Base-by-base conservation (phyloP, 2,797 vertebrate species). In the Orientallactaga sibirica region DNA sequence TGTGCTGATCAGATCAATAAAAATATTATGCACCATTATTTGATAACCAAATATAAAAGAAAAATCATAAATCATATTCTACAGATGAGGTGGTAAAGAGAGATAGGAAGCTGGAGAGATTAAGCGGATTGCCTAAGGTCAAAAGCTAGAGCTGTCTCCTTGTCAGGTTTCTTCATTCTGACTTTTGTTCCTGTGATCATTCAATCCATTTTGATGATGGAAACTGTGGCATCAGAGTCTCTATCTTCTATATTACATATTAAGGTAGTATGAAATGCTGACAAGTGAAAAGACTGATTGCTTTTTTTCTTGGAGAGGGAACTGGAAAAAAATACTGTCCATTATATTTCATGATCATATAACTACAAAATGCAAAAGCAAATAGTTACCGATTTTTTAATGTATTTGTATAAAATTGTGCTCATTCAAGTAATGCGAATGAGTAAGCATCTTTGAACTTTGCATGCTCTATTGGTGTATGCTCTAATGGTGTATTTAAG, bases 191-290 rank as follows among this genome's bases (percentile, higher is more conserved):
- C 74, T 91, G 19, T 16, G 93, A 95, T 94, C 85, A 78, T 68
- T 95, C 93, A 94, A 73, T 95, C 64, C 84, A 92, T 87, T 95
- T 90, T 94, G 96, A 93, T 77, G 85, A 5, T 91, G 80, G 73
- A 90, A 95, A 84, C 90, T 85, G 22, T 93, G 41, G 76, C 33
- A 4, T 84, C 70, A 73, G 61, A 81, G 64, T 93, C 68, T 92
- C 93, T 96, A 88, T 96, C 70, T 93, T 37, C 61, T 93, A 6
- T 2, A 52, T n/a, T 81, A 70, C 41, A 73, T 92, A 85, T 95
- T 86, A 55, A 90, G 86, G 74, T 70, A 62, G 68, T 61, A 81
- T 76, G 86, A 86, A 84, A 84, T 94, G 87, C 83, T 95, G 90
- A 89, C 86, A 94, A 85, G 80, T 89, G 77, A 94, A 92, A 93